Base-by-base conservation (phyloP, 2,113 vertebrate species). In the Trogon melanurus region DNA sequence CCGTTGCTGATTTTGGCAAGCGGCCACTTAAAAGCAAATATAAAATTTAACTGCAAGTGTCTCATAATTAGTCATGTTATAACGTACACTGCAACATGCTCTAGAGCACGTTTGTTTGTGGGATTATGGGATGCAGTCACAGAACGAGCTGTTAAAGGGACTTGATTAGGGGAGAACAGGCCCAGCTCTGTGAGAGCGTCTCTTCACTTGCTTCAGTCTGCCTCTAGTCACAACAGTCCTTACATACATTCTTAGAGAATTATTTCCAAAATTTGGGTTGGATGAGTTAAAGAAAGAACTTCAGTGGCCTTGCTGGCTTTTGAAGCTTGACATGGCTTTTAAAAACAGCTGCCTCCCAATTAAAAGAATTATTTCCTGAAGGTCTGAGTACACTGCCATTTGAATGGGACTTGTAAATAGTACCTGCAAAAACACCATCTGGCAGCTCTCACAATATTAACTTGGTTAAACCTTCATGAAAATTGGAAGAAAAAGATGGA, bases 391-490 rank as follows among this genome's bases (percentile, higher is more conserved):
- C 21, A 29, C 44, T 73, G 45, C n/a, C 18, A 57, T 91, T 76
- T 79, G 81, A 66, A 71, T 10, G 6, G 4, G 29, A 51, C 25
- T 87, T 71, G 34, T n/a, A 88, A 82, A 44, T 6, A 61, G 27
- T 89, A 91, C 87, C 84, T 93, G 53, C 34, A 58, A 71, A 69
- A 89, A 62, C 45, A 65, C 50, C 54, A 60, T 76, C 85, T 75
- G 79, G 18, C 75, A 91, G 9, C 11, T 84, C 76, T 72, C 11
- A n/a, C 51, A 47, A 19, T 51, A 61, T 51, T 80, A 61, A 60
- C 0, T 0, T 38, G 9, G 11, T 44, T 32, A 76, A 91, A 22
- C 25, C 14, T 94, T 66, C 2, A 0, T n/a, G n/a, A 34, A 85
- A 80, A 36, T 53, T 83, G 36, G 30, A 65, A 75, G 27, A 22